Conservation (phyloP, 2,797 vertebrate genomes). For the Apogon talboti region DNA sequence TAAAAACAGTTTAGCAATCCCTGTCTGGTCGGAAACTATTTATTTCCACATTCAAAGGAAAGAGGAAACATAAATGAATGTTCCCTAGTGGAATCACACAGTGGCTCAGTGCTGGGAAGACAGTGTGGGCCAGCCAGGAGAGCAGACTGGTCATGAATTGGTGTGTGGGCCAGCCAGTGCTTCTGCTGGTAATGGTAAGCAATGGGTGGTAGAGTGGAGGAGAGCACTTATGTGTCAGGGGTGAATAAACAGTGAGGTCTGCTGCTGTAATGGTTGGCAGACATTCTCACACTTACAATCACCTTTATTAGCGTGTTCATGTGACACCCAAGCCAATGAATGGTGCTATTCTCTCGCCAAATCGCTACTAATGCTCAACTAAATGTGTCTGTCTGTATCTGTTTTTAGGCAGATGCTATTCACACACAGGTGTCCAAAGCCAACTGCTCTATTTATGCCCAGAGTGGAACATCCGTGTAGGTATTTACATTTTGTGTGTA, state of each 20-base stretch:
- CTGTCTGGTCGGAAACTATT: constrained; percentile 70
- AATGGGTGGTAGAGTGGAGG: constrained; percentile 64
- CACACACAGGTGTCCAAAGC: too few relatives aligned
- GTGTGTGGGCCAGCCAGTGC: constrained; percentile 68
- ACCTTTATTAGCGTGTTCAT: constrained; percentile 46
- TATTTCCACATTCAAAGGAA: constrained; percentile 71
- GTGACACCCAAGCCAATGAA: constrained; percentile 5
- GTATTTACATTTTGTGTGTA: too few relatives aligned
- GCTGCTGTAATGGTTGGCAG: constrained; percentile 71
- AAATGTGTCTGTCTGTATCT: not conserved
- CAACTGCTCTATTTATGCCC: too few relatives aligned
- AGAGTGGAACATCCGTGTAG: too few relatives aligned
- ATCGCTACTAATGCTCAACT: not conserved
- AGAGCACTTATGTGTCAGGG: constrained; percentile 62
- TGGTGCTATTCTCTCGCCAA: not conserved
- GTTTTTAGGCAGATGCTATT: not conserved
- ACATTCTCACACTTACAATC: constrained; percentile 36
- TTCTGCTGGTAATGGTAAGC: constrained; percentile 63
- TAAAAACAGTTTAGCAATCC: constrained; percentile 57
- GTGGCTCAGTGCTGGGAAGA: constrained; percentile 77
- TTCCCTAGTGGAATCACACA: constrained; percentile 64
- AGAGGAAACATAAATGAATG: constrained; percentile 71
- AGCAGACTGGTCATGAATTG: constrained; percentile 47
- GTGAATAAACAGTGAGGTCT: constrained; percentile 62
- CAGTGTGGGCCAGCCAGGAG: constrained; percentile 66